Evolutionary conservation across 2,888 invertebrate species (phyloP).

Genomic region (Thelaira solivaga): DNA sequence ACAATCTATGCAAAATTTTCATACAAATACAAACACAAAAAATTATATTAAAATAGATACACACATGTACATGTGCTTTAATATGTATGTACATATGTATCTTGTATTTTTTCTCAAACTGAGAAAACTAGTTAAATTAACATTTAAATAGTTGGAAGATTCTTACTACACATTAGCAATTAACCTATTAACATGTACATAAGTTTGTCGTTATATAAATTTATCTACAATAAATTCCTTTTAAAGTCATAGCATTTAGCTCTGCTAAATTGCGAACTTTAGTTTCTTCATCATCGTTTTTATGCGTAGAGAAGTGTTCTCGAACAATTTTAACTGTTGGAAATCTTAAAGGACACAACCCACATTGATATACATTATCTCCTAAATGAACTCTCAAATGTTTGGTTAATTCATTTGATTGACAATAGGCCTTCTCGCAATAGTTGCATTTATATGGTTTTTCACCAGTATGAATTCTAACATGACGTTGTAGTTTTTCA

Average conservation of each 20-base stretch:
- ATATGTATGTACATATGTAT: background rate
- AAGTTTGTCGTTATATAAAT: background rate
- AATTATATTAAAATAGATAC: too few species aligned
- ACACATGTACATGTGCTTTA: too few species aligned
- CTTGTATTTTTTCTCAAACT: too few species aligned
- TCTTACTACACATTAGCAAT: too few species aligned
- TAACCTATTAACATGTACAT: too few species aligned
- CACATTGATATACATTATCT: constrained; percentile 79
- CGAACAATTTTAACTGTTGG: constrained; percentile 61
- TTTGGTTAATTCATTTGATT: constrained; percentile 66
- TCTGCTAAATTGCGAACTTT: constrained; percentile 52
- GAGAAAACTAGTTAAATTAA: too few species aligned
- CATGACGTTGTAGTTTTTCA: constrained; percentile 80
- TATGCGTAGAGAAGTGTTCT: constrained; percentile 63
- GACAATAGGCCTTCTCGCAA: constrained; percentile 63
- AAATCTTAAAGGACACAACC: constrained; percentile 66
- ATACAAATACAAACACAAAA: too few species aligned
- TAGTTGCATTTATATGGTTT: constrained; percentile 65
- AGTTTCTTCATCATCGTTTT: constrained; percentile 63
- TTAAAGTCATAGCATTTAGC: constrained; percentile 45
- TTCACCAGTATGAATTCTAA: constrained; percentile 79
- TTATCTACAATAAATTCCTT: constrained; percentile 52
- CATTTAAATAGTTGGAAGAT: too few species aligned
- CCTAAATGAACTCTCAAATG: constrained; percentile 79
- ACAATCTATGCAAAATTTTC: too few species aligned